Base-by-base conservation (phyloP, 2,797 vertebrate genomes). In the Lutjanus campechanus region DNA sequence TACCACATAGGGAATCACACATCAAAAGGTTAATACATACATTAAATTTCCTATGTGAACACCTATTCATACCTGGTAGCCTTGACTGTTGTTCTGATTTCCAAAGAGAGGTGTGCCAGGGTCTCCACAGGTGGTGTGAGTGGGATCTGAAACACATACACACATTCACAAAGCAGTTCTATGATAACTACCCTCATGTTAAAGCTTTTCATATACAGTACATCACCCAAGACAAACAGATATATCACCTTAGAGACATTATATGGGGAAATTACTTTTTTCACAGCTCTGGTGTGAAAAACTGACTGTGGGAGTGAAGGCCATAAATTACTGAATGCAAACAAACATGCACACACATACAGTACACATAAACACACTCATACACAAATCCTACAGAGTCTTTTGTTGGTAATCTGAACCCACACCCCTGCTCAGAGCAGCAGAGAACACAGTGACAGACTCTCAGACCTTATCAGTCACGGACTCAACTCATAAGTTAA, bases 51-150 rank as follows among this genome's bases (percentile, higher is more conserved):
- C 44, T 8, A 22, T 64, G 16, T 62, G 25, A 25, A 16, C n/a
- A 76, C 7, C 36, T 68, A 19, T 68, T 71, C 7, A 66, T 91
- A 98, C 98, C 97, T 99, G 97, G 89, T 96, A 98, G 81, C 98
- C 98, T 92, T 97, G 97, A 87, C 97, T 98, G 89, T 95, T 98
- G 95, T 99, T 99, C 93, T 98, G 98, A 84, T 95, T 95, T 89
- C 97, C 98, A 58, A 97, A 99, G 58, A 97, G 94, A 0, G 98
- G 98, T 55, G 90, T 85, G 1, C 98, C 97, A 0, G 98, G 98
- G 85, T 99, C 98, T 0, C 93, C 92, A 41, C 98, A 99, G 1
- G 93, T 97, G 0, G 98, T 99, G 89, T 98, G 97, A 53, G 95
- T 97, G 10, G 98, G 97, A 92, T 99, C 98, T 99, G 84, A 76